These are phyloP conservation scores for Petroica traversi DNA, from an alignment of 2,113 vertebrate genomes.

Conservation along the genomic window DNA sequence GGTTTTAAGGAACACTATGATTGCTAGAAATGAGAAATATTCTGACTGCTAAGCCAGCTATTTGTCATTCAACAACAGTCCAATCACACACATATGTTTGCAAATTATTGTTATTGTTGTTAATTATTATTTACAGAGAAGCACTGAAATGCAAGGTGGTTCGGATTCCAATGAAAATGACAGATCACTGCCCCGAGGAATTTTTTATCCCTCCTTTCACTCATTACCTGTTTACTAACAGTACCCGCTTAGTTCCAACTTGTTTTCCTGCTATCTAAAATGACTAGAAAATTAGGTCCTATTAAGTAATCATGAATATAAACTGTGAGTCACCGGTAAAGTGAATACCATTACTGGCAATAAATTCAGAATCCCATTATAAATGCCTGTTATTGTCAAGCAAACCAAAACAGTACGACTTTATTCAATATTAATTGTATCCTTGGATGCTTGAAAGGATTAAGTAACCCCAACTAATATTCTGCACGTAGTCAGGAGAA, in stretches of 20 bases:
- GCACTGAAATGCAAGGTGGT: background rate
- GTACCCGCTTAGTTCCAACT: background rate
- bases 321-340: constrained; percentile 59
- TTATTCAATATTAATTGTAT: constrained; percentile 40
- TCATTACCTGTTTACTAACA: constrained; percentile 55
- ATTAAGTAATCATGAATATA: constrained; percentile 61
- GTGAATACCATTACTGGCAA: constrained; percentile 35
- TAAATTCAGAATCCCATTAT: constrained; percentile 43
- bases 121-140: constrained; percentile 57
- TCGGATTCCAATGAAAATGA: constrained; percentile 38
- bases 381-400: constrained; percentile 22
- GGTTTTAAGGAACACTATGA: background rate
- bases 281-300: constrained; percentile 57
- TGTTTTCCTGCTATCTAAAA: constrained; percentile 50
- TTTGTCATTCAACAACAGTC: constrained; percentile 10
- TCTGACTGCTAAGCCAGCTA: background rate
- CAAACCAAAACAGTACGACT: constrained; percentile 40
- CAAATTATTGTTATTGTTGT: constrained; percentile 54
- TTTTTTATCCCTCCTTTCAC: constrained; percentile 8
- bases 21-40: background rate
- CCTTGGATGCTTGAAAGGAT: background rate
- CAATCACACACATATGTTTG: constrained; percentile 19
- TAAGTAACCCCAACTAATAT: background rate
- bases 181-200: background rate
- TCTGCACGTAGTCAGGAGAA: background rate